Conservation (phyloP, 2,888 invertebrate genomes). For the Physocephala rufipes region DNA sequence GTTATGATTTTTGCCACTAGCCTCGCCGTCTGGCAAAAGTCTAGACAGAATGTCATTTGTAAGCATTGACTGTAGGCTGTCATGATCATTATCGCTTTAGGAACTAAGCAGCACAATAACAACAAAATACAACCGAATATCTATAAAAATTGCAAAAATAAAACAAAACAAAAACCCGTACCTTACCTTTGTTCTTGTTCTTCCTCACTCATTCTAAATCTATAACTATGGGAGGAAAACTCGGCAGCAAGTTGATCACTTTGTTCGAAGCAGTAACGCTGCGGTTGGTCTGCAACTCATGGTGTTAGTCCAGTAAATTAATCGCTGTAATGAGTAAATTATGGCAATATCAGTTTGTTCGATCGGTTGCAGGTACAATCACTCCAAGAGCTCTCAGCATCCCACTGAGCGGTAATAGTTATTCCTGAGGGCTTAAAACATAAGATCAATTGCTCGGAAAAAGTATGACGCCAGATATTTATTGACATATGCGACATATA, state of each 20-base stretch:
- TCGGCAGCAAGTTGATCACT: slow-evolving; percentile 24
- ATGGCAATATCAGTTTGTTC: slow-evolving; percentile 44
- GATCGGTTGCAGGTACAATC: slow-evolving; percentile 9
- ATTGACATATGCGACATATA: too few species aligned
- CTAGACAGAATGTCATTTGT: slow-evolving; percentile 60
- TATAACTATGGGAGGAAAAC: background rate
- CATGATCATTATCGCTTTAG: slow-evolving; percentile 62
- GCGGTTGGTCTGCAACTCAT: slow-evolving; percentile 57
- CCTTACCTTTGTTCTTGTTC: background rate
- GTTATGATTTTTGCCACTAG: slow-evolving; percentile 59
- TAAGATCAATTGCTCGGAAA: too few species aligned
- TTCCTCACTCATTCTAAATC: background rate
- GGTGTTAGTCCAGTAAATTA: slow-evolving; percentile 51
- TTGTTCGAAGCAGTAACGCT: slow-evolving; percentile 46
- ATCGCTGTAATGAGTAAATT: slow-evolving; percentile 56
- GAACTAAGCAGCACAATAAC: background rate
- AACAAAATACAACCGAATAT: background rate
- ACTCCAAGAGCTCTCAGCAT: background rate
- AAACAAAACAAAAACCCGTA: background rate
- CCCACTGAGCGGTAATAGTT: slow-evolving; percentile 20
- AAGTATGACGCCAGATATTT: too few species aligned
- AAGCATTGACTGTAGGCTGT: slow-evolving; percentile 63
- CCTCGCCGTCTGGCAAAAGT: slow-evolving; percentile 35
- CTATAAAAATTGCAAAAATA: slow-evolving; percentile 2
- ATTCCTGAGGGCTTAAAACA: too few species aligned